Base-by-base conservation (phyloP, 2,888 invertebrate genomes). In the Brenthis daphne region DNA sequence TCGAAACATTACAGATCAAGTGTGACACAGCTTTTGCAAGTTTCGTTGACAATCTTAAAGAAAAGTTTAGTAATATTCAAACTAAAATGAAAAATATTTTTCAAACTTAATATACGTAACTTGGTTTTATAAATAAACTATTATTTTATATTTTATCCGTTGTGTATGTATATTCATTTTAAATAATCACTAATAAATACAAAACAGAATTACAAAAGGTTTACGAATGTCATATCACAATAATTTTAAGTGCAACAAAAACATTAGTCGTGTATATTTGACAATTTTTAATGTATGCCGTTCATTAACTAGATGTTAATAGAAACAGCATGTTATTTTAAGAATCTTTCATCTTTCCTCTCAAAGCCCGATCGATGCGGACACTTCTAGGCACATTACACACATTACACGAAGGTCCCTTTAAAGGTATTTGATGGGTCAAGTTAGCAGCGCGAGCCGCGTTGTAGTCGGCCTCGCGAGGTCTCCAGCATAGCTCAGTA, bases 401-500 rank as follows among this genome's bases (percentile, higher is more conserved):
- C 0, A 69, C 60, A n/a, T 70, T 58, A 72, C 88, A 90, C 0
- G 81, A 69, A 33, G 69, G 66, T 12, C 83, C 74, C 57, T 80
- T 82, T 8, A 76, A 47, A 0, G 86, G 85, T 78, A 89, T 78
- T 72, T 87, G 89, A 73, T 90, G 84, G 13, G 76, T 80, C 12
- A 87, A 75, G 76, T 86, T 87, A 48, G 84, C 74, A 0, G 88
- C 88, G 2, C 89, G 81, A 1, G 84, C 85, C 0, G 86, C 82
- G 71, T 88, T 84, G 72, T 84, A 89, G 77, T 89, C 88, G 0
- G 66, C 74, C 29, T 83, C 80, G 0, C 89, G 85, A 0, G 92
- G 90, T 6, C 82, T 80, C 92, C 92, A 91, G 75, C 85, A 86
- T 6, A 90, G 77, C 58, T 87, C 85, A 0, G 83, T 84, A 37